Base-by-base conservation (phyloP, 1,140 invertebrate species). In the Trachymyrmex cornetzi region DNA sequence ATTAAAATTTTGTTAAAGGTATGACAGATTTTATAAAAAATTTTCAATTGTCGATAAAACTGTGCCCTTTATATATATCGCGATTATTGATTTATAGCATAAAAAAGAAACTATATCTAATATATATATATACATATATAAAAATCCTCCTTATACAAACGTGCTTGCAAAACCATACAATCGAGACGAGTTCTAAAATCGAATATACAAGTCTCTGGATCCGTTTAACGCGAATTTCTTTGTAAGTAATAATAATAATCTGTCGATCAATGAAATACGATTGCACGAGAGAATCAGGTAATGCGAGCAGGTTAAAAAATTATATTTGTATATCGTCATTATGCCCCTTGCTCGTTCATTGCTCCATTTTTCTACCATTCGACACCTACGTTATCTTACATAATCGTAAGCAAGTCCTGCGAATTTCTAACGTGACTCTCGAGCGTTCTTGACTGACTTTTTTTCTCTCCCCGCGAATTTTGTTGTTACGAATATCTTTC, bases 271-370 rank as follows among this genome's bases (percentile, higher is more conserved):
- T 87, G 24, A 87, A 91, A 92, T 85, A 80, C 81, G 77, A 88
- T 85, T 88, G 87, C 85, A 89, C 87, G 81, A 88, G 90, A 91
- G 89, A 92, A 89, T 90, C 90, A 90, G 86, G 88, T 92, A 89
- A 89, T 88, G 87, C 91, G 81, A 90, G 87, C 82, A 87, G 34
- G 24, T 90, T 90, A 91, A 88, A 89, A 91, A 92, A 91, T 90
- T 91, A 90, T 55, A 89, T 90, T 89, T 82, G 80, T 85, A 85
- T 85, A 64, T 85, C 55, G 48, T 79, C 55, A 75, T 85, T 69
- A 74, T 59, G 59, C 74, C 81, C 79, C 74, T 84, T 86, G 53
- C 34, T 80, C 50, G 48, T 81, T 82, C 38, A 22, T 24, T 66
- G 19, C 24, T 22, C 48, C 5, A 19, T n/a, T 27, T 22, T 66